Percentiles rank a stretch among this genome's conserved stretches.
Conservation (phyloP, 2,888 invertebrate genomes). For the Netelia fuscicornis region DNA sequence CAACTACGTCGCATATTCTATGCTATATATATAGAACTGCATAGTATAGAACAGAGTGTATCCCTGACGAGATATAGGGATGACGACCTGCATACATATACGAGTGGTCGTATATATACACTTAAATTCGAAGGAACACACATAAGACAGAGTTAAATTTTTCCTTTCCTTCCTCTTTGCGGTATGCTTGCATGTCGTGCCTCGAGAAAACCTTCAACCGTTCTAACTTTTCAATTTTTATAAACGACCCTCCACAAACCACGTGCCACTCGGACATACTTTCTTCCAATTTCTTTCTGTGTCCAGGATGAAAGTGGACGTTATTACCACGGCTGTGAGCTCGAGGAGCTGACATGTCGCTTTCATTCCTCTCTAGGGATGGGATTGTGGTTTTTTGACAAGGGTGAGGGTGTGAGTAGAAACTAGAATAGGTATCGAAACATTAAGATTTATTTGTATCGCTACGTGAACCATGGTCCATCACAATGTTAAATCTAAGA, state of each 20-base stretch:
- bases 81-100: neutral
- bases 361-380: neutral
- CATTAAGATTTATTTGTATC: no score
- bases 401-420: no score
- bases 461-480: no score
- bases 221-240: conserved; percentile 31
- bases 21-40: neutral
- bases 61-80: neutral
- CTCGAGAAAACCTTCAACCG: neutral
- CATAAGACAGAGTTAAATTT: no score
- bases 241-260: conserved; percentile 10
- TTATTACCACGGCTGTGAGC: neutral
- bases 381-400: no score
- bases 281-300: neutral
- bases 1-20: neutral
- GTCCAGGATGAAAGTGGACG: neutral
- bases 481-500: no score
- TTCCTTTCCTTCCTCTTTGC: no score
- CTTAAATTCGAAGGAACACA: no score
- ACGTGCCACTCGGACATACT: neutral
- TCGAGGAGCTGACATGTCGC: neutral
- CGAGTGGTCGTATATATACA: neutral
- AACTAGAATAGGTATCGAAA: no score
- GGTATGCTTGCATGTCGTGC: neutral
- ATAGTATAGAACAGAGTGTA: neutral